phyloP scores from a whole-genome alignment of 2,113 vertebrate genomes.

The Desmodus rotundus region DNA sequence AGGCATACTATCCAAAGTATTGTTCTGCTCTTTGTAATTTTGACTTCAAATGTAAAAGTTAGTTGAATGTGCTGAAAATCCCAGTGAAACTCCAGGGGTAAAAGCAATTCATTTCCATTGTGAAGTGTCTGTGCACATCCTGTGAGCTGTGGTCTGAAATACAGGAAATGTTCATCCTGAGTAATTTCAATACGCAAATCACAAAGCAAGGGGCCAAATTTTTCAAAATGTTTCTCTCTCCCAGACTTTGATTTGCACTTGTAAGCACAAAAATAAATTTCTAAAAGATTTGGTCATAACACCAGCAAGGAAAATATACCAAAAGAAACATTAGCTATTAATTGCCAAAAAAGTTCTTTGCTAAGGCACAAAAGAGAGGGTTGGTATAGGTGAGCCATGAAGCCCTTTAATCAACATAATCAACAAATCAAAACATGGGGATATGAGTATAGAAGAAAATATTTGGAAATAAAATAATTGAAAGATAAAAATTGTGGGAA shows the following conservation, averaged over 20 bases:
- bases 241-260: constrained; percentile 26
- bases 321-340: neutral
- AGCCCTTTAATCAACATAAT: too few species aligned
- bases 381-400: too few species aligned
- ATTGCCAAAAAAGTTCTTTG: too few species aligned
- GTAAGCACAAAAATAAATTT: constrained; percentile 36
- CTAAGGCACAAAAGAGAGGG: too few species aligned
- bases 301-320: neutral
- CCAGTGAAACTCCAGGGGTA: neutral
- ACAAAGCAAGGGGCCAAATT: constrained; percentile 16
- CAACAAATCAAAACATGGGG: too few species aligned
- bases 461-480: too few species aligned
- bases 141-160: neutral
- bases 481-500: too few species aligned
- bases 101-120: constrained; percentile 15
- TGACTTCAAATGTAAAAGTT: constrained; percentile 18
- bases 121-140: neutral
- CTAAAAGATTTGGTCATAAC: neutral
- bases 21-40: neutral
- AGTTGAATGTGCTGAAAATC: constrained; percentile 27
- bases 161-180: neutral
- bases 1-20: neutral
- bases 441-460: too few species aligned
- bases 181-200: constrained; percentile 2
- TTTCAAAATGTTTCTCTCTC: constrained; percentile 3